Evolutionary conservation across 2,888 invertebrate species (phyloP).

Genomic region (Capitulum mitella): DNA sequence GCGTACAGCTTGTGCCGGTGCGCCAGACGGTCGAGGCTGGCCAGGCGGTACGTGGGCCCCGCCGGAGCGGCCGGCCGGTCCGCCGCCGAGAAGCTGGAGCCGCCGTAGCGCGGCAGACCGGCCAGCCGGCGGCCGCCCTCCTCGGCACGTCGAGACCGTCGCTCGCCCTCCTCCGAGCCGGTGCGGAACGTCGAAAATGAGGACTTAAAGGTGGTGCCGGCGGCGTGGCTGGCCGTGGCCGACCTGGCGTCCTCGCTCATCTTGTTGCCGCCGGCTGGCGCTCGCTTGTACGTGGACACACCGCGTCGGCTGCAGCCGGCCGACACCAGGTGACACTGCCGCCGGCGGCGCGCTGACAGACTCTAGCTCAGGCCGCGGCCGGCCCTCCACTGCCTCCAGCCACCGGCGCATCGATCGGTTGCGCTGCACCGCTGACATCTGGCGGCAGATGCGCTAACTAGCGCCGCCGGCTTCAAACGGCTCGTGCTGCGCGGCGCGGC

Average conservation of each 20-base stretch:
- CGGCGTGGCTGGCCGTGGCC: background rate
- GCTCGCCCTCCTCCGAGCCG: background rate
- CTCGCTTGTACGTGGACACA: too few relatives aligned
- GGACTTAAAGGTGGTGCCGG: background rate
- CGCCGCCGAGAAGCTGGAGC: constrained; percentile 9
- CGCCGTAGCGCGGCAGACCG: constrained; percentile 16
- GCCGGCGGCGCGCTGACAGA: background rate
- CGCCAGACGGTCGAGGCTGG: constrained; percentile 73
- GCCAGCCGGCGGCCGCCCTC: background rate
- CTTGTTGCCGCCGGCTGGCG: background rate
- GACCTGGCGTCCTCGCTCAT: background rate
- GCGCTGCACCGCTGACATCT: background rate
- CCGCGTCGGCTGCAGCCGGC: too few relatives aligned
- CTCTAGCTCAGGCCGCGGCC: background rate
- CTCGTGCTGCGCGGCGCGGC: too few relatives aligned
- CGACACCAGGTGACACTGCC: background rate
- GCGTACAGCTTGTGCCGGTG: constrained; percentile 64
- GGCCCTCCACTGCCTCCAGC: background rate
- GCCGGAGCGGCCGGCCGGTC: background rate
- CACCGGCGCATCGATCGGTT: background rate
- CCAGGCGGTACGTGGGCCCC: constrained; percentile 58
- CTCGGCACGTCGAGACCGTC: background rate
- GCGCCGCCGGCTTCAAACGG: background rate
- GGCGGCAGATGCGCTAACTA: background rate
- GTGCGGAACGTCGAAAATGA: background rate